Evolutionary conservation across 1,140 invertebrate genomes (phyloP), one percentile per base, ranked within the genome.

Genomic region (Tetragonula clypearis): DNA sequence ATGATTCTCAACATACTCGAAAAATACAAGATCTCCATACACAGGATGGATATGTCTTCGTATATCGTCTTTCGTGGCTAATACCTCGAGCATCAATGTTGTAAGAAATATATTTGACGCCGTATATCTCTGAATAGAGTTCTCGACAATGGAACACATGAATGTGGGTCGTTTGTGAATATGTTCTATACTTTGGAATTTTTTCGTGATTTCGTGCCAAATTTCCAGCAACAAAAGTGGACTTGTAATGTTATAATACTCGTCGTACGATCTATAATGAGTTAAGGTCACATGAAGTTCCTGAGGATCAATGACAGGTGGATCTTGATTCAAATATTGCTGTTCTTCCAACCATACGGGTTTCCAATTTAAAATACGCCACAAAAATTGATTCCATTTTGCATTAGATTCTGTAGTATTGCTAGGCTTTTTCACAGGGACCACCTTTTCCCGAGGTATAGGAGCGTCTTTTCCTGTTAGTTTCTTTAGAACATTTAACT

Each of bases 281-380:
- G 87, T 87, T 23, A 85, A 74, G 73, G 91, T 71, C 6, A 71
- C 62, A 0, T 81, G 56, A 26, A 93, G 55, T 17, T 91, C 88
- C 1, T 80, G 76, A 1, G 66, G 5, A 0, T 79, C 58, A 6
- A 93, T 86, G 55, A 94, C 88, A 14, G 92, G 93, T 4, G 93
- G 87, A 8, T 71, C 53, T 0, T 1, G 35, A 15, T 90, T 88
- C 0, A 92, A 53, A 35, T 73, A 62, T 41, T 86, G 76, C 58
- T 94, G 93, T 60, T 93, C 92, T 41, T 92, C 86, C 6, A 94
- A 68, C 93, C 93, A 94, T 0, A 89, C 58, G 15, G 93, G 93
- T 82, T 92, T 91, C 93, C 93, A 94, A 8, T 21, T 17, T 55
- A 94, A 92, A 30, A 94, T 85, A 5, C 85, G 77, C 12, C 82